Evolutionary conservation across 2,113 vertebrate species (phyloP), one percentile per base, ranked within the genome.

Genomic region (Paracanthobrama guichenoti): DNA sequence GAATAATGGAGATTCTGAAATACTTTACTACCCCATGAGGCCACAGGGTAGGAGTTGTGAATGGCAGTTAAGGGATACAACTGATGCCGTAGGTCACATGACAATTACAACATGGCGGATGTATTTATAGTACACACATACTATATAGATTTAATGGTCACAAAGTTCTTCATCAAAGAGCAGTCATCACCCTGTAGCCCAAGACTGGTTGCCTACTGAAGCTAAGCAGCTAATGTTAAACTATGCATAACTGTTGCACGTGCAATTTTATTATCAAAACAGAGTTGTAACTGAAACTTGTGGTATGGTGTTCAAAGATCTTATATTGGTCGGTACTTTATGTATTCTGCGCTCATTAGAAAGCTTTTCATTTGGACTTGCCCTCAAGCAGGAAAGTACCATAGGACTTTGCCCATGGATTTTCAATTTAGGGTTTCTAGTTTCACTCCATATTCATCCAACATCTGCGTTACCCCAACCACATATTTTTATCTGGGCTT

Each of bases 401-500:
- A 64, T 74, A 72, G 26, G 28, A 64, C 50, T 82, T n/a, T 39
- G 22, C 42, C 22, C n/a, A 0, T 28, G 26, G 18, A 73, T 31
- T 53, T 28, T 24, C 53, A 57, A n/a, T 60, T 28, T 66, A 53
- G 24, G 44, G 75, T 55, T 57, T 35, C 62, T 78, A 57, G 14
- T 67, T 84, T 67, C 66, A 79, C 28, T 71, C 57, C 35, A 39
- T 81, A 28, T 86, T 69, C 35, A 57, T 69, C 69, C 82, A 87
- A 81, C 71, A 71, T 81, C 76, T 84, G 44, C 67, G 77, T 87
- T 84, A 74, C 20, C 28, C 80, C 57, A 80, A 84, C 64, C 83
- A 46, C 83, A 66, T 78, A 57, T 31, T 86, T 55, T 88, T 84
- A 85, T 82, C 67, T n/a, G 66, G 79, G 28, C 55, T 69, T 84